Evolutionary conservation across 1,140 invertebrate genomes (phyloP).

Genomic region (Drosophila watanabei): DNA sequence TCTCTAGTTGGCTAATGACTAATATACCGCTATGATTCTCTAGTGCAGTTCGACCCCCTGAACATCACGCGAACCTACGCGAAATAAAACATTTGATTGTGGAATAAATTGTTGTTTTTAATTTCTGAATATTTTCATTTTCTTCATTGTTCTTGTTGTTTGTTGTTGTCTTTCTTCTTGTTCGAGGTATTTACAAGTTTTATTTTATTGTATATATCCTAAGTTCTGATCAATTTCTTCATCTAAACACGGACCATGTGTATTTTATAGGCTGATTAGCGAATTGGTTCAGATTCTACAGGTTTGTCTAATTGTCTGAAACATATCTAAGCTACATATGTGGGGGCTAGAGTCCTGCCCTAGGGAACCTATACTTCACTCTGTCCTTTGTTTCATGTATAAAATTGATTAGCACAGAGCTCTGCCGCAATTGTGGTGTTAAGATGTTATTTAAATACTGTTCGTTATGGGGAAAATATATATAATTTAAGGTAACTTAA

Average conservation of each 20-base stretch:
- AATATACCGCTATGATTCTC: constrained; percentile 13
- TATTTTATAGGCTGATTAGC: constrained; percentile 12
- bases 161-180: background rate
- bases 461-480: background rate
- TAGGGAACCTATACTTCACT: background rate
- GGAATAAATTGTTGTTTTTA: constrained; percentile 14
- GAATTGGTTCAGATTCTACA: constrained; percentile 5
- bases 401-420: constrained; percentile 2
- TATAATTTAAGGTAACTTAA: background rate
- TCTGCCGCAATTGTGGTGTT: background rate
- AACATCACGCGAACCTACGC: background rate
- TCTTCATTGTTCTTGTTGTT: background rate
- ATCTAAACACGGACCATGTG: constrained; percentile 13
- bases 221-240: constrained; percentile 21
- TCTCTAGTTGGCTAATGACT: constrained; percentile 2
- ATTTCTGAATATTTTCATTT: constrained; percentile 11
- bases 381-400: background rate
- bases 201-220: constrained; percentile 19
- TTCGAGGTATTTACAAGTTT: constrained; percentile 23
- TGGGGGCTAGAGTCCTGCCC: constrained; percentile 3
- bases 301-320: background rate
- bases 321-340: constrained; percentile 4
- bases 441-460: background rate
- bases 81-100: constrained; percentile 19
- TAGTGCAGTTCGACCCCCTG: constrained; percentile 19